Percentiles rank a stretch among this genome's conserved stretches.
Conservation (phyloP, 2,888 invertebrate genomes). For the Megaustenia siamemsis region DNA sequence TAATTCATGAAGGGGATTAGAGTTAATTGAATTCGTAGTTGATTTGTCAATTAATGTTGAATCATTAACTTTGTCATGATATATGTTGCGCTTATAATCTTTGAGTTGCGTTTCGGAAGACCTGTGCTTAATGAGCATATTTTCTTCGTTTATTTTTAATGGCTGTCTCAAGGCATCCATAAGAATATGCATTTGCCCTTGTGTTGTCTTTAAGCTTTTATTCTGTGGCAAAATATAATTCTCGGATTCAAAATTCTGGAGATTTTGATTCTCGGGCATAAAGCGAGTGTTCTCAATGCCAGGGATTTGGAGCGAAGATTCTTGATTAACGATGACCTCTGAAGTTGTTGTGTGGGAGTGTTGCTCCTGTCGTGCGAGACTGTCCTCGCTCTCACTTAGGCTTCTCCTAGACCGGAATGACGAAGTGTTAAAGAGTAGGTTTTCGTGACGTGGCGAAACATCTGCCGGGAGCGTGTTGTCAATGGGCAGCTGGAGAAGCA, state of each 20-base stretch:
- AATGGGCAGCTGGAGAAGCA: slow-evolving; percentile 69
- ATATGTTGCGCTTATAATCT: too few species aligned
- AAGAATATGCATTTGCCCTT: not conserved
- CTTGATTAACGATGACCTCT: not conserved
- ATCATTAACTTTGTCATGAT: not conserved
- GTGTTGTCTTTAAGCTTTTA: slow-evolving; percentile 10
- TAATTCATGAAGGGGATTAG: not conserved
- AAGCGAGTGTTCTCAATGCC: not conserved
- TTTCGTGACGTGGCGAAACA: not conserved
- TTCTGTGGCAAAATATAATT: not conserved
- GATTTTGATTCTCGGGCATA: not conserved
- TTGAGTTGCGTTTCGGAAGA: not conserved
- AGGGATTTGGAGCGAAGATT: not conserved
- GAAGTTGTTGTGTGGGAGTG: not conserved
- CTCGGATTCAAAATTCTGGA: not conserved
- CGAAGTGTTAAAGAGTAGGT: not conserved
- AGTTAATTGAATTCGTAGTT: not conserved
- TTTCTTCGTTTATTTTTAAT: not conserved
- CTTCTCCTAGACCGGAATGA: slow-evolving; percentile 44
- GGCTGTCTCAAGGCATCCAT: not conserved
- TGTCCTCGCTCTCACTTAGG: slow-evolving; percentile 31
- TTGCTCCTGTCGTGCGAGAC: not conserved
- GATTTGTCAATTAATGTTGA: not conserved
- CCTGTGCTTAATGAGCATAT: not conserved
- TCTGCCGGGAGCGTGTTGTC: slow-evolving; percentile 66